Conservation (phyloP, 1,140 invertebrate genomes). For the Ceratosolen fusciceps region DNA sequence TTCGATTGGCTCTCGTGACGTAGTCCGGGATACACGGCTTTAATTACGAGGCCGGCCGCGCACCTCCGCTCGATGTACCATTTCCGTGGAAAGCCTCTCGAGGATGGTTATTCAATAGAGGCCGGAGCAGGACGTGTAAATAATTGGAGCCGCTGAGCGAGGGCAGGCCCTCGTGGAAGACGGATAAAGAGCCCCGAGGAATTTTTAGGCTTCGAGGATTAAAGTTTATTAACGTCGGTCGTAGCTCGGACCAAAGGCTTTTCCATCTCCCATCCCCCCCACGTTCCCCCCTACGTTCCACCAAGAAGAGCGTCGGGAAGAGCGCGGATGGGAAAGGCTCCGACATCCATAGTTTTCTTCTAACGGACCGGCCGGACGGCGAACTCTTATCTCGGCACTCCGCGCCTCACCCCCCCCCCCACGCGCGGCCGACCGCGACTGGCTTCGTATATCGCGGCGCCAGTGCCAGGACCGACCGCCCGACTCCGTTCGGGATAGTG, state of each 20-base stretch:
- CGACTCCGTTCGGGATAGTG: too few species aligned
- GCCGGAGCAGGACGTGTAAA: not conserved
- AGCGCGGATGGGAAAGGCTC: not conserved
- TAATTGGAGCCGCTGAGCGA: not conserved
- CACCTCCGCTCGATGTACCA: too few species aligned
- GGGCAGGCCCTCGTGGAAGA: not conserved
- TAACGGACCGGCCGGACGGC: too few species aligned
- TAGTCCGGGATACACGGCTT: not conserved
- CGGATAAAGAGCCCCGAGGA: too few species aligned
- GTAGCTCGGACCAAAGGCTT: too few species aligned
- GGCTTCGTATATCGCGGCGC: too few species aligned
- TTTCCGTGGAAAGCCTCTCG: too few species aligned
- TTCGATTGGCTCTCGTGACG: not conserved
- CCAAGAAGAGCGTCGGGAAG: not conserved
- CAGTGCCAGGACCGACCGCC: too few species aligned
- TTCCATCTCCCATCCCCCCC: too few species aligned
- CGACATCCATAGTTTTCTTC: not conserved
- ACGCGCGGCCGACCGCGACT: too few species aligned
- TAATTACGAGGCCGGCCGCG: not conserved
- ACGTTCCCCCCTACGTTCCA: not conserved
- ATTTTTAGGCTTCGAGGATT: not conserved
- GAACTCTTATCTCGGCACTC: conserved; percentile 2
- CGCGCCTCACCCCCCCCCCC: too few species aligned
- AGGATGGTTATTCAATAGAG: too few species aligned
- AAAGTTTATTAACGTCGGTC: not conserved